Evolutionary conservation across 2,797 vertebrate genomes (phyloP), one percentile per base, ranked within the genome.

Genomic region (Heterohyrax brucei): DNA sequence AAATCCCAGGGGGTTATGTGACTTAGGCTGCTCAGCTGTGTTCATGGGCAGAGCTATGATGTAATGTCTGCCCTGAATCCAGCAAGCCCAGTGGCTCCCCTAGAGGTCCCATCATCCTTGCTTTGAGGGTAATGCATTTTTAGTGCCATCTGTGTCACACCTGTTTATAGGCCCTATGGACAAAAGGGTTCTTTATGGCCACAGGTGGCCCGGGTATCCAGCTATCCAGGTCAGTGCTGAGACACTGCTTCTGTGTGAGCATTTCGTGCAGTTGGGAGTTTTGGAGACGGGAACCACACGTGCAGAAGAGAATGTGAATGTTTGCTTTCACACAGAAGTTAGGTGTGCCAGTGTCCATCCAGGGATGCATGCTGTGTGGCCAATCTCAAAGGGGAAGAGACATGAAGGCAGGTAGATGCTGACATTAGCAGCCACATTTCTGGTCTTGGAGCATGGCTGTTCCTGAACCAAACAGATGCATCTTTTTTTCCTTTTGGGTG

Each of bases 71-170:
- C 39, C 26, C 14, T 4, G 10, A 44, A 24, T 39, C 6, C 8
- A 6, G 50, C 0, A 0, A 12, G 21, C n/a, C 7, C 13, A 3
- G 0, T 6, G 8, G n/a, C 62, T 14, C 3, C 39, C 4, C 0
- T 18, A 0, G 10, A 0, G 19, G 44, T 22, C 33, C 5, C 16
- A 12, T 70, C 30, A 0, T 59, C 82, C 26, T 56, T 4, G 13
- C 59, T 18, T 3, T 7, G 68, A 61, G 64, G 26, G 26, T 4
- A 33, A 10, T 4, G 13, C 16, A 5, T 70, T 28, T 44, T 16
- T 2, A 4, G 21, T 61, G 30, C 30, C 7, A 0, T 3, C 4
- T 1, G 4, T 0, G 0, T 16, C 4, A 2, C 3, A 50, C 7
- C 46, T 78, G 68, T 7, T 21, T 5, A 7, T 7, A 8, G 64